phyloP scores from a whole-genome alignment of 2,888 invertebrate genomes.

The Orthonevra nobilis region DNA sequence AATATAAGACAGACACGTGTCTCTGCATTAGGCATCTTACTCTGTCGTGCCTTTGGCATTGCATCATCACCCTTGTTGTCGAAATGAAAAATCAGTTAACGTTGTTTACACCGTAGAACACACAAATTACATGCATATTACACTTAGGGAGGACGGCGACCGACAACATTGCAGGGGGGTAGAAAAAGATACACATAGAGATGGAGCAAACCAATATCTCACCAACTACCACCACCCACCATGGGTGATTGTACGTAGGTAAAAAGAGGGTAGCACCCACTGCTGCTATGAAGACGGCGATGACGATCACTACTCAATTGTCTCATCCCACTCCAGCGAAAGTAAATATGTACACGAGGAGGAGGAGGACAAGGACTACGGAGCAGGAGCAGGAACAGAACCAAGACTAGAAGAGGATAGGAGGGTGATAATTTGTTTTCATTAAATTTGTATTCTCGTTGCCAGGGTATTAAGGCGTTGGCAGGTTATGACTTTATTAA shows the following conservation, averaged over 20 bases:
- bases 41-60: conserved; percentile 40
- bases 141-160: conserved; percentile 47
- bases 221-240: too few species aligned
- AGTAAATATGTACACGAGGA: conserved; percentile 61
- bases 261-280: conserved; percentile 56
- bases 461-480: conserved; percentile 72
- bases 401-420: conserved; percentile 20
- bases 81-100: conserved; percentile 70
- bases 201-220: conserved; percentile 34
- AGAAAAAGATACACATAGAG: background rate
- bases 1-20: conserved; percentile 56
- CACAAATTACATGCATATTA: conserved; percentile 70
- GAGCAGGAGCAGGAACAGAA: conserved; percentile 26
- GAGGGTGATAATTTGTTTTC: conserved; percentile 72
- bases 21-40: conserved; percentile 42
- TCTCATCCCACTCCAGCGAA: conserved; percentile 29
- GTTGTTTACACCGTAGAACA: conserved; percentile 68
- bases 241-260: conserved; percentile 30
- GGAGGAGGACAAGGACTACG: conserved; percentile 8
- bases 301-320: conserved; percentile 49
- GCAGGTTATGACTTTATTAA: conserved; percentile 74
- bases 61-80: conserved; percentile 66
- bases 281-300: conserved; percentile 25
- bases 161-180: conserved; percentile 5
- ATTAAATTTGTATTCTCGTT: conserved; percentile 71